Conservation (phyloP, 2,888 invertebrate genomes). For the Patella pellucida region DNA sequence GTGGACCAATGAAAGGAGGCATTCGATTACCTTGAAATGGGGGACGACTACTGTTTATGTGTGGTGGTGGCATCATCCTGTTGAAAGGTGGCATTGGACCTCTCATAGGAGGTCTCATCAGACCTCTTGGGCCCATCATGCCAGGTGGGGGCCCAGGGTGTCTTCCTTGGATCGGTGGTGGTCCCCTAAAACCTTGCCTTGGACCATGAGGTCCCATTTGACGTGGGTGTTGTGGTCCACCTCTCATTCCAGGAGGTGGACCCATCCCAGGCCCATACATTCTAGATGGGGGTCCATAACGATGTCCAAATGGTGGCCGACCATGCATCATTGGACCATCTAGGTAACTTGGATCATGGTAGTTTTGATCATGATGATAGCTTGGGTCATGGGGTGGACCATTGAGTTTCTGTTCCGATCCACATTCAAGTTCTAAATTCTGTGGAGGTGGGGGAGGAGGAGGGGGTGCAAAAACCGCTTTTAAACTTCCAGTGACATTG, state of each 20-base stretch:
- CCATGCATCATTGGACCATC: conserved; percentile 23
- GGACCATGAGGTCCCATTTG: conserved; percentile 33
- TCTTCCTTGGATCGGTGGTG: background rate
- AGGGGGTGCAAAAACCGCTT: conserved; percentile 25
- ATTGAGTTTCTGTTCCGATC: background rate
- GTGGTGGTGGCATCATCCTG: conserved; percentile 47
- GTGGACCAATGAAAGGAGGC: conserved; percentile 24
- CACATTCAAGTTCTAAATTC: conserved; percentile 14
- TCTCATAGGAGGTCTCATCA: conserved; percentile 28
- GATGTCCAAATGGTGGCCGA: conserved; percentile 20
- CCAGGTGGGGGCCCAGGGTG: conserved; percentile 13
- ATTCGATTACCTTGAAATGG: conserved; percentile 32
- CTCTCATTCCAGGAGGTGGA: conserved; percentile 31
- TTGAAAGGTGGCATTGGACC: conserved; percentile 40
- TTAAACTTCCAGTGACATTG: conserved; percentile 11
- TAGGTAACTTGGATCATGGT: conserved; percentile 16
- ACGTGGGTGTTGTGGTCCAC: conserved; percentile 26
- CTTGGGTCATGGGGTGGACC: background rate
- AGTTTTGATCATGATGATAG: conserved; percentile 15
- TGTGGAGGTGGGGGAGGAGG: conserved; percentile 31
- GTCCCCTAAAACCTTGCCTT: conserved; percentile 27
- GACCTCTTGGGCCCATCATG: conserved; percentile 12
- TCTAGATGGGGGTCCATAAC: conserved; percentile 33
- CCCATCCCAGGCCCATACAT: conserved; percentile 32
- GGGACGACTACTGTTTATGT: background rate